These are phyloP conservation scores for Hirtodrosophila confusa DNA, from an alignment of 2,888 invertebrate species.

Conservation along the genomic window DNA sequence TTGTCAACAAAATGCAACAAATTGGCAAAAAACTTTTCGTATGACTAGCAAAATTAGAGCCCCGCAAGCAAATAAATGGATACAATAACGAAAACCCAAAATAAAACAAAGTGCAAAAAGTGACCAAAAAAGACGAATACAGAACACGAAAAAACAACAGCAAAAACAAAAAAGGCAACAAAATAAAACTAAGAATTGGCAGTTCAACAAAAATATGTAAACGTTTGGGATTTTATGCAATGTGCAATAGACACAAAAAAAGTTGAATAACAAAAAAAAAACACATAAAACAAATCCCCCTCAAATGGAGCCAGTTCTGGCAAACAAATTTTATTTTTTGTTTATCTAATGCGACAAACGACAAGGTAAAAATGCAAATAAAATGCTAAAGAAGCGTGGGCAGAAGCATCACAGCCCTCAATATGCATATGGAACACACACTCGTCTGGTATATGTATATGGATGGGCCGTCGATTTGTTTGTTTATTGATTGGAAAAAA, in stretches of 20 bases:
- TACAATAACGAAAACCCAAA: slow-evolving; percentile 32
- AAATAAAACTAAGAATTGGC: slow-evolving; percentile 23
- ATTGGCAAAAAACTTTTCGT: slow-evolving; percentile 67
- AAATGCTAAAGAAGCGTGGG: slow-evolving; percentile 32
- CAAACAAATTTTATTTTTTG: slow-evolving; percentile 57
- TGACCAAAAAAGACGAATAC: slow-evolving; percentile 7
- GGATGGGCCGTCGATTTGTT: slow-evolving; percentile 58
- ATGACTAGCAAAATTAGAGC: slow-evolving; percentile 66
- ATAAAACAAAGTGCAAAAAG: slow-evolving; percentile 27
- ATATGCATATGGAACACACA: slow-evolving; percentile 7
- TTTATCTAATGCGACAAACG: slow-evolving; percentile 58
- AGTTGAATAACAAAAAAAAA: slow-evolving; percentile 4
- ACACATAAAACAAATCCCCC: slow-evolving; percentile 22
- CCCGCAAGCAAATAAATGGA: slow-evolving; percentile 63
- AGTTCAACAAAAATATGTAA: slow-evolving; percentile 60
- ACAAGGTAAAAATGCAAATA: slow-evolving; percentile 63
- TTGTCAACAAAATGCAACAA: slow-evolving; percentile 70
- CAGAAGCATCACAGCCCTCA: slow-evolving; percentile 6
- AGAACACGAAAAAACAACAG: slow-evolving; percentile 25
- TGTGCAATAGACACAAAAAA: slow-evolving; percentile 46
- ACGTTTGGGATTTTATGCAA: slow-evolving; percentile 63
- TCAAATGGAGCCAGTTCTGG: slow-evolving; percentile 31
- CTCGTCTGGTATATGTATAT: slow-evolving; percentile 4
- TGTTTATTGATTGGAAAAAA: slow-evolving; percentile 62
- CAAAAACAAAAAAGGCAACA: slow-evolving; percentile 8